Base-by-base conservation (phyloP, 2,113 vertebrate species). In the Planiliza haematocheilus region DNA sequence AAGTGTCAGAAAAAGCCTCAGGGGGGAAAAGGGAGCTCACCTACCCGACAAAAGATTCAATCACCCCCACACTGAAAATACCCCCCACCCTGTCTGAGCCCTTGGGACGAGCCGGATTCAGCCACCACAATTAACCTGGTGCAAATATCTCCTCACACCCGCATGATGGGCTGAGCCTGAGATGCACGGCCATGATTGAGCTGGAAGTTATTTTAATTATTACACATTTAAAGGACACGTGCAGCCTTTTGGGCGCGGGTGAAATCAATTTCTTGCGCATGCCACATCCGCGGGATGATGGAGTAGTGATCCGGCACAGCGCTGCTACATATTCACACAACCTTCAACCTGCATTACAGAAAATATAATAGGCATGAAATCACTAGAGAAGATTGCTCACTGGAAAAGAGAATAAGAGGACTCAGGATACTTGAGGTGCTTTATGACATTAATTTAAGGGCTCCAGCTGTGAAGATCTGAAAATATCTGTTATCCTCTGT, bases 31-130 rank as follows among this genome's bases (percentile, higher is more conserved):
- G 85, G 69, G 75, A 92, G 90, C 93, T 94, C 90, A 94, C 95
- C 93, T 95, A 93, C 93, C 94, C 92, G 91, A 96, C 96, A 95
- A 96, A 96, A 95, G 94, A 96, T 95, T 95, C 94, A 96, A 96
- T 97, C 96, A 95, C 92, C 86, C n/a, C 86, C 76, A 88, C 80
- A 90, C 84, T 79, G 76, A 77, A 30, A 30, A 83, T 79, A 89
- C 83, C 88, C 90, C 85, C 86, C 53, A 56, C 86, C 77, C 67
- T 59, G 66, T 84, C 84, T 85, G 70, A 84, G 82, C 92, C 92
- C 90, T 76, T 84, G 93, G 91, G 94, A 94, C 88, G 77, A 88
- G 85, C 63, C 42, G 67, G 77, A 89, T 86, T 87, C 82, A 88
- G 86, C 89, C 90, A 86, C 94, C 93, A 94, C 94, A 96, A 96